These are phyloP conservation scores for Alloscopus bannaensis DNA, from an alignment of 2,888 invertebrate genomes.

Conservation along the genomic window DNA sequence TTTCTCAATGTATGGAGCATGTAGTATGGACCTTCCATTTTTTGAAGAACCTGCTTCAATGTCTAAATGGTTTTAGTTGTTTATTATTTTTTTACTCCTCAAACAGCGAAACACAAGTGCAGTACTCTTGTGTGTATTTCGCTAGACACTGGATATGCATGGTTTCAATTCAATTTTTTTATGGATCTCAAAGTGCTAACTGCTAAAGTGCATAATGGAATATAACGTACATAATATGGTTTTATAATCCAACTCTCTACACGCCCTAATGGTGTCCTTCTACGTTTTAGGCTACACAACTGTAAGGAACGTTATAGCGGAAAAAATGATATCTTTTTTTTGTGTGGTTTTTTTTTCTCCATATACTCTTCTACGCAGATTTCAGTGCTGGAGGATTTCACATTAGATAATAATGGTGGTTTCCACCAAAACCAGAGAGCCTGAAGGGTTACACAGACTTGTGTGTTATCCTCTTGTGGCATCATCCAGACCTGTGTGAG, in stretches of 20 bases:
- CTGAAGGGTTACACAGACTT: conserved; percentile 37
- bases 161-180: conserved; percentile 19
- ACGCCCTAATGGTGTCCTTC: conserved; percentile 62
- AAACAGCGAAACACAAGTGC: conserved; percentile 39
- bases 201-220: conserved; percentile 44
- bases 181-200: conserved; percentile 49
- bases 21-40: conserved; percentile 42
- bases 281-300: conserved; percentile 11
- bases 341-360: conserved; percentile 4
- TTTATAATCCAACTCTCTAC: conserved; percentile 48
- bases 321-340: conserved; percentile 22
- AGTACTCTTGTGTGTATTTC: neutral
- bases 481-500: too few relatives aligned
- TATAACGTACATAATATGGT: conserved; percentile 29
- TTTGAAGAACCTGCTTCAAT: conserved; percentile 46
- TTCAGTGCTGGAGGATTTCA: neutral
- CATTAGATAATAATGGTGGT: neutral
- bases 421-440: neutral
- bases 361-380: neutral
- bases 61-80: conserved; percentile 53
- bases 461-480: too few relatives aligned
- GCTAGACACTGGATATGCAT: conserved; percentile 20
- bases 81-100: conserved; percentile 53
- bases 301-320: conserved; percentile 10
- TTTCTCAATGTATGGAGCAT: neutral